phyloP scores from a whole-genome alignment of 2,888 invertebrate species.

The Tetragnatha montana region DNA sequence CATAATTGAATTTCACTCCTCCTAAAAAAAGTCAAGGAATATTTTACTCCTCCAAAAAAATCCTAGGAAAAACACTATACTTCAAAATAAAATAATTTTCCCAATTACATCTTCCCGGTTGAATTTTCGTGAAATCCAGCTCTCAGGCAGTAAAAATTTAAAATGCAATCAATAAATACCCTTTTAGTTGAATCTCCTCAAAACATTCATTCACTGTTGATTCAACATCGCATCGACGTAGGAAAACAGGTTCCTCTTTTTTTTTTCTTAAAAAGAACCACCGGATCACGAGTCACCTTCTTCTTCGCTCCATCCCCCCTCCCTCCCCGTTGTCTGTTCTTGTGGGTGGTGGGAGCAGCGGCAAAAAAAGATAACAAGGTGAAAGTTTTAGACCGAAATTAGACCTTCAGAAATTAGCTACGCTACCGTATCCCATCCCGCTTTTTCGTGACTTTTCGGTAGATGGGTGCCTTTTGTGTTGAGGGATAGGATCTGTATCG shows the following conservation, averaged over 20 bases:
- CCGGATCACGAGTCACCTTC: conserved; percentile 41
- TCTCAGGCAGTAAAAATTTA: neutral
- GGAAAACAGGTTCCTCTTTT: conserved; percentile 51
- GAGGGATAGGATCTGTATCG: neutral
- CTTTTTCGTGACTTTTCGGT: neutral
- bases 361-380: neutral
- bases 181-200: too few relatives aligned
- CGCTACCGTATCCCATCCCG: neutral
- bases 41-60: too few relatives aligned
- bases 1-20: too few relatives aligned
- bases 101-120: too few relatives aligned
- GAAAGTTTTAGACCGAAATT: conserved; percentile 2
- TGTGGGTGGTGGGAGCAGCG: neutral
- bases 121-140: too few relatives aligned
- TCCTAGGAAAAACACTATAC: too few relatives aligned
- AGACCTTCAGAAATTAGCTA: conserved; percentile 13
- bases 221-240: conserved; percentile 48
- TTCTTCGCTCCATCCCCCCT: neutral
- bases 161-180: too few relatives aligned
- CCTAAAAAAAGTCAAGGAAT: too few relatives aligned
- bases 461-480: neutral
- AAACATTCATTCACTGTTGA: conserved; percentile 24
- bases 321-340: conserved; percentile 10
- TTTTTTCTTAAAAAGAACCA: conserved; percentile 1
- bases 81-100: too few relatives aligned